Evolutionary conservation across 2,888 invertebrate species (phyloP), one percentile per base, ranked within the genome.

Genomic region (Cantharis nigra): DNA sequence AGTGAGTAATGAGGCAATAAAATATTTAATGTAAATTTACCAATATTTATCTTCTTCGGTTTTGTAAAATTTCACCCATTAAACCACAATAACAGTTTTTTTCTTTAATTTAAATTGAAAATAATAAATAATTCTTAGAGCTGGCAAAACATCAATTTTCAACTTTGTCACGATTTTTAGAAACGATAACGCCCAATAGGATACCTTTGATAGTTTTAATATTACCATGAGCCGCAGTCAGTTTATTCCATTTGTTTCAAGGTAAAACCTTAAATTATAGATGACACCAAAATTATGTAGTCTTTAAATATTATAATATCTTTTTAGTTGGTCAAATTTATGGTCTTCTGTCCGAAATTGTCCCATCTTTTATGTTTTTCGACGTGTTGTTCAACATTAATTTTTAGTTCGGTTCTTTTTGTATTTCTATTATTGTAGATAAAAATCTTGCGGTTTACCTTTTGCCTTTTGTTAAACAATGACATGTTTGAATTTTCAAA

Each of bases 61-160:
- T 33, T 33, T 33, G n/a, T 13, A n/a, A 49, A 49, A 49, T 49
- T 49, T 49, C 49, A 49, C 7, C 49, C n/a, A n/a, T 49, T 49
- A 49, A 49, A 49, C n/a, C 49, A 49, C 49, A 2, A 49, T 49
- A 49, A n/a, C n/a, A n/a, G 7, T 49, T n/a, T 33, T 13, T 33
- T n/a, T 49, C 49, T 7, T 49, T 49, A 49, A 49, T 49, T 49
- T 49, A 49, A 49, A 49, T n/a, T n/a, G n/a, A 49, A 49, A 49
- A n/a, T n/a, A 49, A 49, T 49, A 49, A 49, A 49, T 49, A 49
- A 49, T n/a, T n/a, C 63, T 69, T 62, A 84, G 83, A 86, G 84
- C 86, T 86, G 86, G 84, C 85, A 84, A 86, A 86, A 86, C 86
- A 86, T 85, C 85, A 85, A 85, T 86, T 86, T 84, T 85, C 84